Conservation (phyloP, 1,140 invertebrate genomes). For the Drosophila saltans region DNA sequence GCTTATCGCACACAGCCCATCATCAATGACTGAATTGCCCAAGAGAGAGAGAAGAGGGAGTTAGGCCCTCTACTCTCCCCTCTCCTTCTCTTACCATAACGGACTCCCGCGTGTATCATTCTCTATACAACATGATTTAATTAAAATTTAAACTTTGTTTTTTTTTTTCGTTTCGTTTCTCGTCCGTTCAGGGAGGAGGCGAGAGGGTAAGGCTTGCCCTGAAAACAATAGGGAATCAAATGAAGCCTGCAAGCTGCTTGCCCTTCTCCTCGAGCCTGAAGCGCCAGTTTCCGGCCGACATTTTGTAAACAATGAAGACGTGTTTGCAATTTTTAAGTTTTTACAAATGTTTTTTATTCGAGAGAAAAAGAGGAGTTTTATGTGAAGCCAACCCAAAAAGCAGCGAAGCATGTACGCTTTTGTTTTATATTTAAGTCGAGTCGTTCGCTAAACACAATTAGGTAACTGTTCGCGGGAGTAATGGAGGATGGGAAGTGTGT, state of each 20-base stretch:
- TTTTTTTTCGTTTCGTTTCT: constrained; percentile 25
- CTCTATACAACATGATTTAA: constrained; percentile 80
- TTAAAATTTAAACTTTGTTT: constrained; percentile 78
- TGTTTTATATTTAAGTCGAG: constrained; percentile 51
- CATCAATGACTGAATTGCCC: constrained; percentile 69
- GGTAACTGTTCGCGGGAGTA: constrained; percentile 33
- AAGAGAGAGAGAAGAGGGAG: constrained; percentile 30
- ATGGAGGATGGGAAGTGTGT: neutral
- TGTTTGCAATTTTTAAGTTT: constrained; percentile 82
- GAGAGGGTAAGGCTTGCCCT: constrained; percentile 24
- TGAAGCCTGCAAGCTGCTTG: constrained; percentile 14
- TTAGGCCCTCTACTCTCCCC: neutral
- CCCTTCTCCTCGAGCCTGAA: constrained; percentile 24
- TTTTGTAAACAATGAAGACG: constrained; percentile 82
- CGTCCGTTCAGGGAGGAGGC: constrained; percentile 8
- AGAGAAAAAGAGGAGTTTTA: constrained; percentile 17
- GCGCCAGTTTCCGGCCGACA: constrained; percentile 72
- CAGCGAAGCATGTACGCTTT: constrained; percentile 53
- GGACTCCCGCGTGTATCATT: constrained; percentile 70
- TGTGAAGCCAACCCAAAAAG: constrained; percentile 38
- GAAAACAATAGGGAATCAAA: constrained; percentile 67
- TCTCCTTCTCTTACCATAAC: constrained; percentile 14
- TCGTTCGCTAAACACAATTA: constrained; percentile 63
- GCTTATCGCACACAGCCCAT: constrained; percentile 64
- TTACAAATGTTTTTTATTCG: constrained; percentile 72